A percentile compares a stretch with the other conserved stretches of the same genome.
Conservation (phyloP, 2,888 invertebrate species). For the Andrena bicolor region DNA sequence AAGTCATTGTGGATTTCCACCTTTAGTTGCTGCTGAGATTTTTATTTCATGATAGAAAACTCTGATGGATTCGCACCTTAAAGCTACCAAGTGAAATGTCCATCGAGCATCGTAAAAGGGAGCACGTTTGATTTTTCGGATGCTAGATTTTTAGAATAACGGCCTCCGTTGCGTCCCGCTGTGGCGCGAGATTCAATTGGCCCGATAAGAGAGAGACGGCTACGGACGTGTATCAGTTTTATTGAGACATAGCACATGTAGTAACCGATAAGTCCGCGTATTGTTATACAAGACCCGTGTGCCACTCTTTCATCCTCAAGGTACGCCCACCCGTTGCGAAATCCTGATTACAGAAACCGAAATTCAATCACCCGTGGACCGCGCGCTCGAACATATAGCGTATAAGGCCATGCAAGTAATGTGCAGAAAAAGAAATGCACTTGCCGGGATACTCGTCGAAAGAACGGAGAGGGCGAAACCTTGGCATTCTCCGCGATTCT, state of each 20-base stretch:
- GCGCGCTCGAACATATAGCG: background rate
- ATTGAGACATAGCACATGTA: constrained; percentile 39
- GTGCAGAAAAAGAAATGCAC: constrained; percentile 43
- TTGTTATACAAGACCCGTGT: constrained; percentile 44
- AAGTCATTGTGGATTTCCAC: no score
- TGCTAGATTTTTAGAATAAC: background rate
- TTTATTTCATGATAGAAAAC: no score
- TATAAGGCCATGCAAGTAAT: background rate
- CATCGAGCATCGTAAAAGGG: background rate
- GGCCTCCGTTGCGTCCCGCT: background rate
- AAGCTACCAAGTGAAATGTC: background rate
- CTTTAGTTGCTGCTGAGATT: no score
- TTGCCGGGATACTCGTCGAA: constrained; percentile 3
- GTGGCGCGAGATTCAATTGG: constrained; percentile 4
- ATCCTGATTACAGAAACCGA: constrained; percentile 64
- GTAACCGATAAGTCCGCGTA: constrained; percentile 39
- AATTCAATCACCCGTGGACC: constrained; percentile 65
- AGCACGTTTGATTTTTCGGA: background rate
- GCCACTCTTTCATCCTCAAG: constrained; percentile 42
- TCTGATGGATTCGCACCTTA: background rate
- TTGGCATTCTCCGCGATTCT: constrained; percentile 69
- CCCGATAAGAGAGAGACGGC: constrained; percentile 17
- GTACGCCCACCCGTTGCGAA: constrained; percentile 65
- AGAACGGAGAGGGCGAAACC: constrained; percentile 56
- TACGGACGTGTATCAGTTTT: constrained; percentile 32